A percentile compares a stretch with the other conserved stretches of the same genome.
Evolutionary conservation across 2,888 invertebrate genomes (phyloP).

Genomic region (Hydrotaea cyrtoneurina): DNA sequence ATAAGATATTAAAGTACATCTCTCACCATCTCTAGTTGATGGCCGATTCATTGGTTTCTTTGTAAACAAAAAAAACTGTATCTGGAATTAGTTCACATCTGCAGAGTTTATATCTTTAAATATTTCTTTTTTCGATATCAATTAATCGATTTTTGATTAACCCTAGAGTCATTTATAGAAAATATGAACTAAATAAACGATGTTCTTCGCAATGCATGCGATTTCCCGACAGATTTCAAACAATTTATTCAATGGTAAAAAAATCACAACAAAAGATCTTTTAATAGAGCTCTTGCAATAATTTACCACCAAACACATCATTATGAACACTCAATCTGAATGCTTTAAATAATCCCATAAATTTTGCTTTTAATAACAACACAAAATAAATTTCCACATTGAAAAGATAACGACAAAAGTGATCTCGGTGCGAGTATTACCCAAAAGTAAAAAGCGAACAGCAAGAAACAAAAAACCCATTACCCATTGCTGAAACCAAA

Average conservation of each 20-base stretch:
- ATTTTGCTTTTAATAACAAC: slow-evolving; percentile 21
- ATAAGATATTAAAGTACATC: no score
- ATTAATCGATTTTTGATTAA: no score
- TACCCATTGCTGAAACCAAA: slow-evolving; percentile 1
- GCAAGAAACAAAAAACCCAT: not conserved
- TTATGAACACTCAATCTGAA: slow-evolving; percentile 20
- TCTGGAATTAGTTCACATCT: no score
- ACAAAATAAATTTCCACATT: slow-evolving; percentile 23
- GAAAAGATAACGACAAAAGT: not conserved
- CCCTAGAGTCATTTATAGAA: no score
- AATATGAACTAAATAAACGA: no score
- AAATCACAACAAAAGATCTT: slow-evolving; percentile 16
- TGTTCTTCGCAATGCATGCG: no score
- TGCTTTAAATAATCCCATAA: slow-evolving; percentile 33
- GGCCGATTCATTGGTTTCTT: no score
- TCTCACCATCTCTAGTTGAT: no score
- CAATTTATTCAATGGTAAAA: not conserved
- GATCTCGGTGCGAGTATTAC: not conserved
- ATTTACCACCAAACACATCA: slow-evolving; percentile 21
- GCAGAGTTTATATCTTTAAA: no score
- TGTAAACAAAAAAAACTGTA: no score
- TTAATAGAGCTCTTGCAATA: not conserved
- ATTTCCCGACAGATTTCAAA: no score
- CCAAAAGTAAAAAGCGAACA: not conserved
- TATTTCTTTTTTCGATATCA: no score